Base-by-base conservation (phyloP, 2,888 invertebrate genomes). In the Villa cingulata region DNA sequence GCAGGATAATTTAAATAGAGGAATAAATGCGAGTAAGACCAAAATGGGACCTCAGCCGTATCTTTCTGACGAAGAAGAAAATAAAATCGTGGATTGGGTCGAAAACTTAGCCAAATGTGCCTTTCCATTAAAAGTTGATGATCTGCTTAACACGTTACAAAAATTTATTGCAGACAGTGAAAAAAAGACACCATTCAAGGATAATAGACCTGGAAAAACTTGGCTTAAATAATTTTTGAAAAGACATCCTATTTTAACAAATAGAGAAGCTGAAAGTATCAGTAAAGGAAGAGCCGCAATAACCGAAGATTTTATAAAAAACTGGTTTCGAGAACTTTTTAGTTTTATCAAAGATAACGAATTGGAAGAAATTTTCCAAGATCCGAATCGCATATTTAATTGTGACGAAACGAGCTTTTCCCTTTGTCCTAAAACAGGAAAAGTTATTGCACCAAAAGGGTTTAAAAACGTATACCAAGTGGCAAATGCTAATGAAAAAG, bases 391-490 rank as follows among this genome's bases (percentile, higher is more conserved):
- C 34, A 48, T 48, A 15, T 15, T 48, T 1, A 42, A 48, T 12
- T 45, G 42, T 12, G 48, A 48, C 16, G 48, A 46, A 42, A 49
- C 27, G 4, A 42, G 50, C 7, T 50, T 45, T 37, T 38, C 39
- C 34, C 18, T 48, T 14, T 49, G 42, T 16, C 47, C 49, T 19
- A 53, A 50, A 42, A 47, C 51, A 27, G 50, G 43, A 1, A 50
- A 46, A 50, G 46, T 46, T 18, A 40, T 48, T 37, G 50, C 48
- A 4, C 46, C 51, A 1, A 51, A 43, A 39, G 51, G 51, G 12
- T 27, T 9, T 10, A 17, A 37, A n/a, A 52, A 48, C 18, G 49
- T 45, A 1, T 49, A 51, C 18, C 38, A 37, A 2, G 41, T 48
- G n/a, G 43, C 45, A 43, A 15, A 17, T 5, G 46, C 37, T 0